Evolutionary conservation across 2,113 vertebrate species (phyloP), one percentile per base, ranked within the genome.

Genomic region (Sterrhoptilus dennistouni): DNA sequence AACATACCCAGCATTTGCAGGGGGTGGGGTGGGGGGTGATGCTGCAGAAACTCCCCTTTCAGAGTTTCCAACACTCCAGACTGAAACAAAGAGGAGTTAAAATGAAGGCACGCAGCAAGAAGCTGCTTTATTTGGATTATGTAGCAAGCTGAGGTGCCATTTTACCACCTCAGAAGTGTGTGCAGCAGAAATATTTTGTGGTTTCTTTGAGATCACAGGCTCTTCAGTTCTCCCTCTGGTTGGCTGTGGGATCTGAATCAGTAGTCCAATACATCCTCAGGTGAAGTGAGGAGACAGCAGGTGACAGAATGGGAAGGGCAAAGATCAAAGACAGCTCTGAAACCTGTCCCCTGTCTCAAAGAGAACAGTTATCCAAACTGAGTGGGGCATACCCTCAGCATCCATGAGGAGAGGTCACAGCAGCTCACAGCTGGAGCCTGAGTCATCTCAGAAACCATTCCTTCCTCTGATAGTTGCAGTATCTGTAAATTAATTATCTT

Each of bases 291-390:
- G 22, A 31, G 6, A 18, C 19, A 50, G 35, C 3, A 9, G 27
- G 12, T 0, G 0, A 57, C 47, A 16, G 6, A 8, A n/a, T 20
- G 14, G 59, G 72, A 94, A 60, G 13, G 52, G n/a, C 28, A 80
- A 63, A 82, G 31, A 71, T 21, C 53, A 49, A 68, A 85, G 38
- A 11, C 22, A 93, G 45, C 28, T 75, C 61, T 72, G 78, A 91
- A 82, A 56, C 7, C 9, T 54, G 36, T 0, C 18, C 42, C 19
- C 11, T 35, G 8, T 12, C 50, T 71, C 49, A 38, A n/a, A 87
- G 36, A 78, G 61, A 68, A 18, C 28, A 54, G 24, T 44, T 89
- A 78, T 21, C 35, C 38, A 28, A 69, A 24, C 6, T 74, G 50
- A 77, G n/a, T 31, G 12, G 7, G 35, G 3, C 31, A 83, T 0